Conservation (phyloP, 2,797 vertebrate species). For the Miichthys miiuy region DNA sequence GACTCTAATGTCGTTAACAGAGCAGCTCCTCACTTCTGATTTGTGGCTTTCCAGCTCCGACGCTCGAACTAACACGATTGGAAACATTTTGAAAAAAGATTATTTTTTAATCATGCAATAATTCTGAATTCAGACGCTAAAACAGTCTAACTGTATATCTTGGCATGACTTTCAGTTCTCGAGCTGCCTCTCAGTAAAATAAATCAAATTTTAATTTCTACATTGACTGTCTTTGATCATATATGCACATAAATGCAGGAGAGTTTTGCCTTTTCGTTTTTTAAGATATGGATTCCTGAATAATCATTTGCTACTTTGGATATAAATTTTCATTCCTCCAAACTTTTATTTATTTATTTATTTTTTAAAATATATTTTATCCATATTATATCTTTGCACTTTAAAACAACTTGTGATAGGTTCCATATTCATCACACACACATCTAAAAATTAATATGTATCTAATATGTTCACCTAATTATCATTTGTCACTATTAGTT, state of each 20-base stretch:
- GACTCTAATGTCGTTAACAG: neutral
- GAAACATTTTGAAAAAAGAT: neutral
- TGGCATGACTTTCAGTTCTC: neutral
- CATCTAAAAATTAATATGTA: conserved; percentile 1
- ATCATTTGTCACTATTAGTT: conserved; percentile 10
- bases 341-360: neutral
- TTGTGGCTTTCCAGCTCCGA: neutral
- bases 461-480: conserved; percentile 27
- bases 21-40: neutral
- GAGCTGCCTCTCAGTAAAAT: conserved; percentile 22
- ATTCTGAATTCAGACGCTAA: conserved; percentile 20
- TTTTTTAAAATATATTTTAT: neutral
- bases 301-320: conserved; percentile 15
- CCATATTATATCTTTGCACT: neutral
- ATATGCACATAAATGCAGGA: conserved; percentile 9
- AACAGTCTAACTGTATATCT: neutral
- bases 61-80: conserved; percentile 1
- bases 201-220: conserved; percentile 42
- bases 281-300: conserved; percentile 20
- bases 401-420: neutral
- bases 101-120: conserved; percentile 8
- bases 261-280: conserved; percentile 10
- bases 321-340: neutral
- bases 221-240: conserved; percentile 46
- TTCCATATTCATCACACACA: neutral